phyloP scores from a whole-genome alignment of 1,140 invertebrate species.

The Neotoxoptera formosana region DNA sequence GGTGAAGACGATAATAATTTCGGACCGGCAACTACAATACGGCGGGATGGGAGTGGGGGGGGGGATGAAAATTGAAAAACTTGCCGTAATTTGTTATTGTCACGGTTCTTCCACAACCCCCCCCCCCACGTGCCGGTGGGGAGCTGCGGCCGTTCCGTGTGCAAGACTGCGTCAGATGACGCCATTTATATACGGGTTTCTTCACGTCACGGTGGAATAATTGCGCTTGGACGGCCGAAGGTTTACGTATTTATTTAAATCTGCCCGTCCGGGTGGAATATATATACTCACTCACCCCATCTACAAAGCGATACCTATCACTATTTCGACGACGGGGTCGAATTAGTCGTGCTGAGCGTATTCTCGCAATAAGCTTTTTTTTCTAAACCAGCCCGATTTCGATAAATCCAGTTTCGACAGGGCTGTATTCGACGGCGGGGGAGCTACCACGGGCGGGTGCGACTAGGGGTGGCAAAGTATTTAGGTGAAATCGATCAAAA shows the following conservation, averaged over 20 bases:
- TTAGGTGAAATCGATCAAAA: neutral
- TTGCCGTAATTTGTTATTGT: slow-evolving; percentile 26
- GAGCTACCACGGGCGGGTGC: too few species aligned
- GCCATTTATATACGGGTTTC: neutral
- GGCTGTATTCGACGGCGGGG: neutral
- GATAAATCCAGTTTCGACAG: neutral
- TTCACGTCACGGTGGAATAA: neutral
- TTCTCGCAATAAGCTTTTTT: neutral
- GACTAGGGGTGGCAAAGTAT: neutral
- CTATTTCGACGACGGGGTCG: neutral
- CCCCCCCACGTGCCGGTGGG: too few species aligned
- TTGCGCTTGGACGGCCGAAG: neutral
- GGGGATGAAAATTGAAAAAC: slow-evolving; percentile 27
- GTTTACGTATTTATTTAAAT: slow-evolving; percentile 2
- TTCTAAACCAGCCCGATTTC: neutral
- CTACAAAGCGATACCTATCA: neutral
- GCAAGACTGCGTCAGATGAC: neutral
- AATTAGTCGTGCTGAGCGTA: neutral
- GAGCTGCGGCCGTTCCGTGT: neutral
- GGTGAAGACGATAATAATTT: neutral
- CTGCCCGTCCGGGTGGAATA: neutral
- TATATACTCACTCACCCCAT: neutral
- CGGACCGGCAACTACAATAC: neutral
- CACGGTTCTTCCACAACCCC: neutral
- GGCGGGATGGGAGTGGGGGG: too few species aligned